Base-by-base conservation (phyloP, 2,888 invertebrate species). In the Lysandra bellargus region DNA sequence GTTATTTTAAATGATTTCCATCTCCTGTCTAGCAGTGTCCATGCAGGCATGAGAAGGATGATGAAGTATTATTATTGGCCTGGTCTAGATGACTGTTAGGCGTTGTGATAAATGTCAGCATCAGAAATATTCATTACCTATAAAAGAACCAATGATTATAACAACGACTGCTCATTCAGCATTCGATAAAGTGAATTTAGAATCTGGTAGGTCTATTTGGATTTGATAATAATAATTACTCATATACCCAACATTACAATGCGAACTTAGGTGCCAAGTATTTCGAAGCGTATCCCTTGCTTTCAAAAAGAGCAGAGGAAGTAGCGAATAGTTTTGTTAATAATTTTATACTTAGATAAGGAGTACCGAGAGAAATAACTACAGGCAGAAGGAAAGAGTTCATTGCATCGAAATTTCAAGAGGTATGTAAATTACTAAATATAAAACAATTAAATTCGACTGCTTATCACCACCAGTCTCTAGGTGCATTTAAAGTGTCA, bases 21-120 rank as follows among this genome's bases (percentile, higher is more conserved):
- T 23, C 23, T 23, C 23, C 23, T 23, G 23, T 23, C 23, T 14
- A 82, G 80, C 6, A 81, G 82, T 80, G 82, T 81, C 40, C 82
- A 82, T 76, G 81, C 81, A 30, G 81, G 82, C n/a, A 82, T 84
- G 6, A 80, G 81, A 40, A 33, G 83, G 12, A 84, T 84, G 84
- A 9, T 74, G 14, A 81, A 82, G 40, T 40, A 40, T 40, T 4
- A 40, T 40, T 40, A 40, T 40, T 40, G 40, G 5, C 40, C 40
- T 40, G 40, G 40, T 0, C 40, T 40, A 40, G 40, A 40, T 5
- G 1, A 5, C 4, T 5, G 5, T 0, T 5, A 40, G 40, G 40
- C 40, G 40, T 40, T 40, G 5, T 40, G 40, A 40, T 40, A 40
- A 40, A 40, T 40, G 5, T 40, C 40, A 40, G 40, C 40, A 5